These are phyloP conservation scores for Leucozona laternaria DNA, from an alignment of 2,888 invertebrate species.

Conservation along the genomic window DNA sequence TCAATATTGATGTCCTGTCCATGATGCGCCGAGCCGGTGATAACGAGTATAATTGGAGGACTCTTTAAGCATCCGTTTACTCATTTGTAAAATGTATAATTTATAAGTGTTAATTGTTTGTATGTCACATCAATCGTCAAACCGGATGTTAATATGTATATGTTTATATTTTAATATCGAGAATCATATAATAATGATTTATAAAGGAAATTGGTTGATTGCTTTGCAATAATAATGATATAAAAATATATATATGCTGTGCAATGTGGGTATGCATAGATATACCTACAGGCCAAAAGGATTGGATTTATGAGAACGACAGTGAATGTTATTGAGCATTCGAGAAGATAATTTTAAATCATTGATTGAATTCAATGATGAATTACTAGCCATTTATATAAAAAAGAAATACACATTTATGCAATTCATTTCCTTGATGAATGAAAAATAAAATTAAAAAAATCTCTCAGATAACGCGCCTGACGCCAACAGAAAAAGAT, in stretches of 20 bases:
- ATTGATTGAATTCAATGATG: slow-evolving; percentile 15
- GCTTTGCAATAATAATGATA: not conserved
- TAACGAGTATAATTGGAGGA: not conserved
- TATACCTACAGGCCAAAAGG: too few species aligned
- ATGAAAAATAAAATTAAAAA: not conserved
- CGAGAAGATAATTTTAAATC: not conserved
- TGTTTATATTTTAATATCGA: not conserved
- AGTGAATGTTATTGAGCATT: not conserved
- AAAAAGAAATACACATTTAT: not conserved
- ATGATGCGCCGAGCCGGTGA: not conserved
- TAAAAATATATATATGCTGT: not conserved
- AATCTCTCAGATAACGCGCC: not conserved
- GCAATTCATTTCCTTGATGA: not conserved
- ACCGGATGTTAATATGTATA: not conserved
- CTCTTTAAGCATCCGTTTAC: slow-evolving; percentile 25
- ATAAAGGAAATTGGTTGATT: slow-evolving; percentile 19
- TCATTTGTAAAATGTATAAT: slow-evolving; percentile 51
- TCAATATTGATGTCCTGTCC: not conserved
- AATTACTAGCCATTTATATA: not conserved
- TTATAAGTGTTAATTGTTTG: slow-evolving; percentile 40
- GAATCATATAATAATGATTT: not conserved
- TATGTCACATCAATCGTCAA: slow-evolving; percentile 47
- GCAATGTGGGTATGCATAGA: too few species aligned
- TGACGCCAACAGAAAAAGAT: not conserved
- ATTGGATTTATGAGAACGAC: not conserved